These are phyloP conservation scores for Argyrosomus regius DNA, from an alignment of 2,797 vertebrate genomes.

Conservation along the genomic window DNA sequence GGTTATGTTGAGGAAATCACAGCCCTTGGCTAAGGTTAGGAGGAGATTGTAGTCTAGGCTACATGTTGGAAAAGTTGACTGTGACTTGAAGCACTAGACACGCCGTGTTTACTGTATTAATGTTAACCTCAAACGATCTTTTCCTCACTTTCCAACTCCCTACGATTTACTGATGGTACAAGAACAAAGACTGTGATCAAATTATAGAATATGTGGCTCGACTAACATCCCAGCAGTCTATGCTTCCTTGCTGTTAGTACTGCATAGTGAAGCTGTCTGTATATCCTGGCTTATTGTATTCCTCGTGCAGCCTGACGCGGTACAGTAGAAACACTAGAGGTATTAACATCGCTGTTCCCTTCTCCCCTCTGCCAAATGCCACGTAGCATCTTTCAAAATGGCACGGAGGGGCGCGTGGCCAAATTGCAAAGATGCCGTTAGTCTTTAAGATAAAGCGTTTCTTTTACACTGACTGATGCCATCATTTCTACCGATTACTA, in stretches of 20 bases:
- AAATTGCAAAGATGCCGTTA: slow-evolving; percentile 17
- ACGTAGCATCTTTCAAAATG: slow-evolving; percentile 31
- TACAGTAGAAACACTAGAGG: not conserved
- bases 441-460: slow-evolving; percentile 21
- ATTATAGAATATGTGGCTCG: not conserved
- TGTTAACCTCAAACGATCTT: not conserved
- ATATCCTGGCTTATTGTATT: not conserved
- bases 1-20: not conserved
- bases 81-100: not conserved
- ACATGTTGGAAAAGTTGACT: not conserved
- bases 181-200: not conserved
- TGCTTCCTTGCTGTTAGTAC: not conserved
- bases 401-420: not conserved
- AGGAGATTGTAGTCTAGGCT: not conserved
- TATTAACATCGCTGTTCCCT: slow-evolving; percentile 5
- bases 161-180: not conserved
- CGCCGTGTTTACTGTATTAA: not conserved
- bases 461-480: slow-evolving; percentile 10
- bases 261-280: not conserved
- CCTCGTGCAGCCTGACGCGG: not conserved
- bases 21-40: not conserved
- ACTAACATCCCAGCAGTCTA: not conserved
- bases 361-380: slow-evolving; percentile 25
- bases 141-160: not conserved
- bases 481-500: slow-evolving; percentile 1